phyloP scores from a whole-genome alignment of 2,113 vertebrate genomes.

The Dryoscopus gambensis region DNA sequence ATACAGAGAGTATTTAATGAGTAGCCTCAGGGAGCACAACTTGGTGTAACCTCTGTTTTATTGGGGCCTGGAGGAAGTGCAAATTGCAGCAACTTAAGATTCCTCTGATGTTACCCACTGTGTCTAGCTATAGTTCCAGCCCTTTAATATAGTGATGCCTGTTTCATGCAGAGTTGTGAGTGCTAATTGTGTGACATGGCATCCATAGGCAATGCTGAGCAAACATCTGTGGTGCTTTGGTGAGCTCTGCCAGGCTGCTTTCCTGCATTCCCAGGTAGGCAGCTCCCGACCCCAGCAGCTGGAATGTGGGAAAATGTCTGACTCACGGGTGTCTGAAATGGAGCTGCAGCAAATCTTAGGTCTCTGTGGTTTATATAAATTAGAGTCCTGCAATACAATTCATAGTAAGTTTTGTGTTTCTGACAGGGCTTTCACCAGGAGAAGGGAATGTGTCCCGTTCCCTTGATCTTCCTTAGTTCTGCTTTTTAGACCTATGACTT shows the following conservation, averaged over 20 bases:
- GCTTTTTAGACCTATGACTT: neutral
- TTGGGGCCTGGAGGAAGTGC: neutral
- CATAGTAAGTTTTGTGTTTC: neutral
- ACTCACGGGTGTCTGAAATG: neutral
- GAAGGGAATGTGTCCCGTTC: neutral
- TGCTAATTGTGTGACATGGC: neutral
- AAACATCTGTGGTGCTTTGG: neutral
- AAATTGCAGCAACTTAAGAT: neutral
- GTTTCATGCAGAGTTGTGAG: neutral
- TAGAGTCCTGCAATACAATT: neutral
- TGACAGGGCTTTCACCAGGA: neutral
- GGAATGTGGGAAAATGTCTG: neutral
- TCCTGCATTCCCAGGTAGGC: neutral
- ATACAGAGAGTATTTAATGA: neutral
- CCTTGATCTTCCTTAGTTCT: neutral
- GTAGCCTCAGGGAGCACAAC: slow-evolving; percentile 6
- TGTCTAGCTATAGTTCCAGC: neutral
- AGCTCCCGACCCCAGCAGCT: neutral
- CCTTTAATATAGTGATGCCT: neutral
- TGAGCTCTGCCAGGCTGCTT: neutral
- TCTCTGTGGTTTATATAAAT: neutral
- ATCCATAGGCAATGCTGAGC: neutral
- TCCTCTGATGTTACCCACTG: neutral
- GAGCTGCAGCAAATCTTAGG: neutral
- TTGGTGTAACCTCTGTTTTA: neutral